A percentile compares a stretch with the other conserved stretches of the same genome.
phyloP scores from a whole-genome alignment of 2,797 vertebrate genomes.

The Peromyscus nudipes region DNA sequence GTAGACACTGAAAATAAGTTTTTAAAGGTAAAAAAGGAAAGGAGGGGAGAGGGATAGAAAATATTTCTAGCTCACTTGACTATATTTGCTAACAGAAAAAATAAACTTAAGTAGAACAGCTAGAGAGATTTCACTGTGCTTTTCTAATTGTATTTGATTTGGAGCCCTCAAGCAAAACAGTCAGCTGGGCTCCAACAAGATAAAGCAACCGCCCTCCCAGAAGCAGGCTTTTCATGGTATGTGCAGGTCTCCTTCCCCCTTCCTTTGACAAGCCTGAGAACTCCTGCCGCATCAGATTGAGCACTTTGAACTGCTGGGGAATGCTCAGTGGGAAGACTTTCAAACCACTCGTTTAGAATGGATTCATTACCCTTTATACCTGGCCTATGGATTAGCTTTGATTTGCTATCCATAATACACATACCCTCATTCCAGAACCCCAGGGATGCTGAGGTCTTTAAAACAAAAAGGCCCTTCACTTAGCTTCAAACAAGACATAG shows the following conservation, averaged over 20 bases:
- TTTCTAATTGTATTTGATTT: constrained; percentile 25
- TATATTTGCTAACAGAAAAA: neutral
- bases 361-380: neutral
- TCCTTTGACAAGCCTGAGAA: neutral
- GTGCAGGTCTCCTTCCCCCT: neutral
- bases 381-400: constrained; percentile 6
- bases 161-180: constrained; percentile 21
- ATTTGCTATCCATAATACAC: neutral
- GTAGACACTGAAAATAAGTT: neutral
- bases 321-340: neutral
- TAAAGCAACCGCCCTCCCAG: neutral
- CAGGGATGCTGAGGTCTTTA: neutral
- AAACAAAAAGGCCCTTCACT: neutral
- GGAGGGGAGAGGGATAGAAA: neutral
- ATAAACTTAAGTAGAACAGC: neutral
- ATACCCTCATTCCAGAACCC: constrained; percentile 14
- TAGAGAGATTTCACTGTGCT: neutral
- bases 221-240: neutral
- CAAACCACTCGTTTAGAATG: neutral
- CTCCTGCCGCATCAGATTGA: neutral
- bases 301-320: constrained; percentile 4
- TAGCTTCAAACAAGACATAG: neutral
- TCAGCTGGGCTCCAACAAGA: constrained; percentile 16
- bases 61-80: neutral
- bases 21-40: neutral